Conservation (phyloP, 1,140 invertebrate genomes). For the Drosophila nasuta region DNA sequence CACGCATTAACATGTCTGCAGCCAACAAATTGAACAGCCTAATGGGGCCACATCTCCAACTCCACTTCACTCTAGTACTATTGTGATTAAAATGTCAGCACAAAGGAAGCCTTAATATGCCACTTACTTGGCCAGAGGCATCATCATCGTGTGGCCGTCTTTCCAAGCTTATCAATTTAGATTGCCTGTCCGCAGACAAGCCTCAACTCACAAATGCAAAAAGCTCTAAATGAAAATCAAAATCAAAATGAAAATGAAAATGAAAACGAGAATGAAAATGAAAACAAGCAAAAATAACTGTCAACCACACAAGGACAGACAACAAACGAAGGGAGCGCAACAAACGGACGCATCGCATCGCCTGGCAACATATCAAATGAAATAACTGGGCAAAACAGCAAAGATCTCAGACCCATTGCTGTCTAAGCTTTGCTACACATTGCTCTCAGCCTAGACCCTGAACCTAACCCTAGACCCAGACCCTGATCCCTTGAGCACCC, state of each 20-base stretch:
- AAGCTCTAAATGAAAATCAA: slow-evolving; percentile 43
- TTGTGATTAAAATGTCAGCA: slow-evolving; percentile 78
- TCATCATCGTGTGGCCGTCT: slow-evolving; percentile 10
- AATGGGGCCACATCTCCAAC: slow-evolving; percentile 11
- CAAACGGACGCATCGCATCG: not conserved
- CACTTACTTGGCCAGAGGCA: slow-evolving; percentile 36
- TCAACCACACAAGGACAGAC: slow-evolving; percentile 39
- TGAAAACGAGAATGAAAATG: slow-evolving; percentile 24
- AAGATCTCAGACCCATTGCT: slow-evolving; percentile 31
- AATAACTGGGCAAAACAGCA: slow-evolving; percentile 58
- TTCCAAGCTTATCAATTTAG: slow-evolving; percentile 59
- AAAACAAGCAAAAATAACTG: slow-evolving; percentile 43
- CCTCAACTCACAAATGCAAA: slow-evolving; percentile 33
- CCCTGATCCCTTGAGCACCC: slow-evolving; percentile 3
- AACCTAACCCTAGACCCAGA: too few species aligned
- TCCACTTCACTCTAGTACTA: slow-evolving; percentile 8
- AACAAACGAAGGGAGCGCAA: not conserved
- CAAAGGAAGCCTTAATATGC: slow-evolving; percentile 29
- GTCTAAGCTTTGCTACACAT: not conserved
- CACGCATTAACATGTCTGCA: slow-evolving; percentile 78
- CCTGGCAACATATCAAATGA: slow-evolving; percentile 28
- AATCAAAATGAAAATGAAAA: slow-evolving; percentile 27
- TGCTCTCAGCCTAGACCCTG: not conserved
- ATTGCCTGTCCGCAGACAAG: slow-evolving; percentile 56
- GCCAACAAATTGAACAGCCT: slow-evolving; percentile 47